Evolutionary conservation across 2,797 vertebrate genomes (phyloP), one percentile per base, ranked within the genome.

Genomic region (Sebastes iracundus): DNA sequence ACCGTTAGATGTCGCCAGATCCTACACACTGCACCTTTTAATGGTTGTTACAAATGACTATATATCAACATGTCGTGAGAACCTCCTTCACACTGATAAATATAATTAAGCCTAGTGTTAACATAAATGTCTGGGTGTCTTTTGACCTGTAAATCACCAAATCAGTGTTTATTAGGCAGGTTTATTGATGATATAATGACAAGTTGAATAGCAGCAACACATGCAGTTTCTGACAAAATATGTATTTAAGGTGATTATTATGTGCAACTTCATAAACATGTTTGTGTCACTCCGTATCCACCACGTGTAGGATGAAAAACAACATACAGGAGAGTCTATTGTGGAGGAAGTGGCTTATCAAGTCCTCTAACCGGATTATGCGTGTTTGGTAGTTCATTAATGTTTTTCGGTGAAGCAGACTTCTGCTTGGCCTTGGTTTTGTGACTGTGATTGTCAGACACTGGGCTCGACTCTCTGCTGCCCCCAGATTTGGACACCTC

Each of bases 351-450:
- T 90, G 95, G 95, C 91, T 95, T 95, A 87, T 97, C 96, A 84
- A 96, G 93, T 87, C 97, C 96, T 1, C 95, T 96, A 76, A 97
- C 96, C 38, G 96, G 81, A 74, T 96, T 91, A 82, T 96, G 96
- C 84, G 96, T 97, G 67, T 93, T 96, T 30, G 97, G 96, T 35
- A 97, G 94, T 91, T 96, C 95, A 52, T 96, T 96, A 11, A 94
- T 81, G 64, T 92, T 81, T 84, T 96, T 96, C 4, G 95, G 95
- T n/a, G 97, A 95, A 75, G 93, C 93, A 1, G 94, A 93, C 81
- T 95, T 95, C 88, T 96, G 95, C 80, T 93, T 95, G 80, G 94
- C 89, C 75, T 95, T 95, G 1, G 94, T 93, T 77, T 93, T 94
- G 13, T 94, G 94, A 86, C 95, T 94, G 88, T 94, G 90, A n/a